A percentile compares a stretch with the other conserved stretches of the same genome.
Conservation (phyloP, 2,888 invertebrate species). For the Koerneria pararmatus region DNA sequence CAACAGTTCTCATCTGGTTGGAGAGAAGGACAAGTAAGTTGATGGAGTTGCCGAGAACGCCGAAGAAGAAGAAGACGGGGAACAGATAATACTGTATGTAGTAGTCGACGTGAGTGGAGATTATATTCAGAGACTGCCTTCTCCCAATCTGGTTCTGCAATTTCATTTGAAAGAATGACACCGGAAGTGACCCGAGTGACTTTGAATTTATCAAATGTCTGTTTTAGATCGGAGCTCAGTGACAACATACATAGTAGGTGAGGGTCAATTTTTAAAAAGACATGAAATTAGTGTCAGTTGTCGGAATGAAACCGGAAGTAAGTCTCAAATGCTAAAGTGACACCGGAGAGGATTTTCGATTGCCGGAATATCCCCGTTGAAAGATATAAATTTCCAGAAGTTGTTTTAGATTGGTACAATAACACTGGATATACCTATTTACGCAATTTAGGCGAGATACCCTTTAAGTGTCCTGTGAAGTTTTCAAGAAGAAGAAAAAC, state of each 20-base stretch:
- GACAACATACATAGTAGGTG: neutral
- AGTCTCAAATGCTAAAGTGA: too few relatives aligned
- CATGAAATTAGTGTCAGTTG: neutral
- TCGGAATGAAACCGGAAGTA: neutral
- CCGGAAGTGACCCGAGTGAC: neutral
- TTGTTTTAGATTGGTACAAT: too few relatives aligned
- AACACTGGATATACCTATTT: too few relatives aligned
- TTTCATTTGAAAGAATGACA: neutral
- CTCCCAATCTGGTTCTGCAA: neutral
- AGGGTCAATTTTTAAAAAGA: neutral
- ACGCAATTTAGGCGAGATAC: too few relatives aligned
- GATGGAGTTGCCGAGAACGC: slow-evolving; percentile 48
- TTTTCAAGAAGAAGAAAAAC: too few relatives aligned
- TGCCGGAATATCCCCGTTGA: too few relatives aligned
- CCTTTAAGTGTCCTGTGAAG: too few relatives aligned
- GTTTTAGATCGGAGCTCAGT: neutral
- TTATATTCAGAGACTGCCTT: slow-evolving; percentile 25
- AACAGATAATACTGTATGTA: slow-evolving; percentile 43
- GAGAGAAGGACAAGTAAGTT: slow-evolving; percentile 48
- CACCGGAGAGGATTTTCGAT: too few relatives aligned
- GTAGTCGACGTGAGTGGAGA: slow-evolving; percentile 33
- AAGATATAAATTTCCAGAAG: too few relatives aligned
- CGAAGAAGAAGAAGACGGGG: slow-evolving; percentile 48
- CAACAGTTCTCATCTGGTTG: slow-evolving; percentile 49
- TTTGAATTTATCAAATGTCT: neutral